Base-by-base conservation (phyloP, 2,113 vertebrate genomes). In the human region DNA sequence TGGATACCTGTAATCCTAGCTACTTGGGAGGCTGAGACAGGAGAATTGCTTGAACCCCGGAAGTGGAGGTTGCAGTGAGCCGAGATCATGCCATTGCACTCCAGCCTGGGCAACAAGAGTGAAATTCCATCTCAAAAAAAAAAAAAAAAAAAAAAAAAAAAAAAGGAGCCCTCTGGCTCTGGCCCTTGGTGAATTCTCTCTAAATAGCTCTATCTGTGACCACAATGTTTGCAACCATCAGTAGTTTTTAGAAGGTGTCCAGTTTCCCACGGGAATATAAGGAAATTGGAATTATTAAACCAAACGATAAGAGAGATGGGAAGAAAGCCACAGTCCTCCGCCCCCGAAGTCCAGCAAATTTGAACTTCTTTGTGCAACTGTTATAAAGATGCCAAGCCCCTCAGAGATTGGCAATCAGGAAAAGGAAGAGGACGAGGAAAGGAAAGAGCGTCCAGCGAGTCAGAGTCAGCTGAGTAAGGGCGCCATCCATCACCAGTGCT, bases 371-470 rank as follows among this genome's bases (percentile, higher is more conserved):
- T 98, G 92, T 97, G 94, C 50, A 45, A 75, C 23, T 88, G 96
- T 98, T 97, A 95, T 50, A 97, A 97, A 97, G 89, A 89, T 97
- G 91, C 93, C 97, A 98, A 97, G 94, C 96, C 85, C 87, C 59
- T 22, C 68, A 13, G 89, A 95, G 82, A 89, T 23, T 96, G 85
- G 94, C 95, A 97, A 95, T 78, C 89, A 96, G 98, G 97, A 96
- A 98, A 98, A 98, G 97, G 98, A 98, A 98, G 98, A 98, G 96
- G 73, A 97, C 25, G 22, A 20, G 95, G 96, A 95, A 98, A 98
- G n/a, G 98, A 97, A 98, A 98, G 68, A 84, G 94, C 95, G 97
- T 82, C 79, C 61, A 68, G 52, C 88, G 94, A 95, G 97, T 94
- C 97, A 96, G 55, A 38, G 92, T n/a, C 90, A 80, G 64, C 95